Conservation (phyloP, 2,888 invertebrate genomes). For the Oligia latruncula region DNA sequence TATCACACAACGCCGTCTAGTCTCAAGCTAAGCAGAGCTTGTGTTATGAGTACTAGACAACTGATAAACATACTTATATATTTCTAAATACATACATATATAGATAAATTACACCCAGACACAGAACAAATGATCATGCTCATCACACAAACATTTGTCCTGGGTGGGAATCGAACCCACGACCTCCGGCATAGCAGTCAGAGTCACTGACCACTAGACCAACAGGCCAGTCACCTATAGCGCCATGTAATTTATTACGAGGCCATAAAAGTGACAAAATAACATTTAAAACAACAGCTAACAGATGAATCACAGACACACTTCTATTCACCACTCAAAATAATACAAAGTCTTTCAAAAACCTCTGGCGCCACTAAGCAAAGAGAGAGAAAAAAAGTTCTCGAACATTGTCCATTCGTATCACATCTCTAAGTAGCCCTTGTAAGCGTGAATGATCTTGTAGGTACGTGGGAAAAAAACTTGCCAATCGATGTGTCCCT, state of each 20-base stretch:
- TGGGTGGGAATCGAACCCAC: too few species aligned
- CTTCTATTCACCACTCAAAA: constrained; percentile 26
- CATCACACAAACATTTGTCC: too few species aligned
- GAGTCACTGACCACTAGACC: too few species aligned
- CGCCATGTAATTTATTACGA: not conserved
- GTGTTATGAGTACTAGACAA: too few species aligned
- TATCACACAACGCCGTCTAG: too few species aligned
- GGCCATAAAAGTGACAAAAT: not conserved
- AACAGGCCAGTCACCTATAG: too few species aligned
- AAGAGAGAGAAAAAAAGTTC: constrained; percentile 52
- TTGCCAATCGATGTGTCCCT: constrained; percentile 53
- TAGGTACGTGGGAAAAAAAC: constrained; percentile 53
- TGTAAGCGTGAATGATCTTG: constrained; percentile 61
- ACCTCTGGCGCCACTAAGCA: constrained; percentile 67
- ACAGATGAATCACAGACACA: constrained; percentile 12
- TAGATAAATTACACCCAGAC: too few species aligned
- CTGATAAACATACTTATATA: too few species aligned
- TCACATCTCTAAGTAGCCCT: constrained; percentile 60
- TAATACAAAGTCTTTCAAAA: constrained; percentile 31
- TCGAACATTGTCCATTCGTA: constrained; percentile 56
- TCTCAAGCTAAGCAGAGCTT: too few species aligned
- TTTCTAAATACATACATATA: too few species aligned
- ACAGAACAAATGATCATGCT: too few species aligned
- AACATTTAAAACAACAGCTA: constrained; percentile 18
- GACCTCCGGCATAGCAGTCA: too few species aligned